These are phyloP conservation scores for Papilio machaon DNA, from an alignment of 1,140 invertebrate genomes.

Conservation along the genomic window DNA sequence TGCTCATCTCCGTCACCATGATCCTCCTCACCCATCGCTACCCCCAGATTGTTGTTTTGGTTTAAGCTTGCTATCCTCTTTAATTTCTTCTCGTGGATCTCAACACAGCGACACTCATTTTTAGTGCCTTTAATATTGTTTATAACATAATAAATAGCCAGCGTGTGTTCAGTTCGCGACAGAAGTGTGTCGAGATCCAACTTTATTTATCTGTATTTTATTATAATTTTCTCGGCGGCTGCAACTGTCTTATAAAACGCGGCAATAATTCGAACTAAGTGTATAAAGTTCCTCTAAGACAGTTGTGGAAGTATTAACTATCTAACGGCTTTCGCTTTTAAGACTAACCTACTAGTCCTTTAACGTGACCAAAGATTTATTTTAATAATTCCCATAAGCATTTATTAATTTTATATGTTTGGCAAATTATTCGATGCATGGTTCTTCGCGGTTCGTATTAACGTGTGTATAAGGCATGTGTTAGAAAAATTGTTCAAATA, in stretches of 20 bases:
- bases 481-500: constrained; percentile 28
- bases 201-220: constrained; percentile 44
- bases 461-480: background rate
- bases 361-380: constrained; percentile 35
- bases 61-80: constrained; percentile 69
- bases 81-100: constrained; percentile 61
- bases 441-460: background rate
- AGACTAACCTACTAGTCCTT: constrained; percentile 48
- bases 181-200: constrained; percentile 49
- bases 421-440: constrained; percentile 27
- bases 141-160: background rate
- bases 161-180: constrained; percentile 17
- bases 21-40: constrained; percentile 84
- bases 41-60: constrained; percentile 82
- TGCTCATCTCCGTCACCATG: constrained; percentile 84
- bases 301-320: constrained; percentile 46
- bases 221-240: constrained; percentile 44
- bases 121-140: constrained; percentile 57
- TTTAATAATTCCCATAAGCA: constrained; percentile 32
- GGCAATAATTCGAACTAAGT: constrained; percentile 58
- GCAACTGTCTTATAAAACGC: constrained; percentile 56
- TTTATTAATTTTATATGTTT: constrained; percentile 34
- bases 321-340: constrained; percentile 52
- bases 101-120: constrained; percentile 56
- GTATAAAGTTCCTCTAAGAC: constrained; percentile 53